Conservation (phyloP, 2,113 vertebrate species). For the human region GRCh38 chr18:76037501-76038000, state of each 20-base stretch:
- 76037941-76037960: background rate
- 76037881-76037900: accelerated
- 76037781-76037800: background rate
- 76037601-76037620: background rate
- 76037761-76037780: accelerated
- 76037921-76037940: background rate
- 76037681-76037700: background rate
- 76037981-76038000: background rate
- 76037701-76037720: background rate
- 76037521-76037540: background rate
- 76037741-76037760: background rate
- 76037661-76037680: background rate
- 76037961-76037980: background rate
- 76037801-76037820: accelerated
- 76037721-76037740: background rate
- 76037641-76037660: background rate
- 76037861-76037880: too few relatives aligned
- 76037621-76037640: background rate
- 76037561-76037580: background rate
- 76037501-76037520: accelerated
- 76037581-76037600: background rate
- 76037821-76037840: accelerated
- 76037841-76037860: background rate
- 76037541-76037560: accelerated
- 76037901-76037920: background rate